Evolutionary conservation across 2,113 vertebrate species (phyloP), one percentile per base, ranked within the genome.

Genomic region (Scophthalmus maximus): DNA sequence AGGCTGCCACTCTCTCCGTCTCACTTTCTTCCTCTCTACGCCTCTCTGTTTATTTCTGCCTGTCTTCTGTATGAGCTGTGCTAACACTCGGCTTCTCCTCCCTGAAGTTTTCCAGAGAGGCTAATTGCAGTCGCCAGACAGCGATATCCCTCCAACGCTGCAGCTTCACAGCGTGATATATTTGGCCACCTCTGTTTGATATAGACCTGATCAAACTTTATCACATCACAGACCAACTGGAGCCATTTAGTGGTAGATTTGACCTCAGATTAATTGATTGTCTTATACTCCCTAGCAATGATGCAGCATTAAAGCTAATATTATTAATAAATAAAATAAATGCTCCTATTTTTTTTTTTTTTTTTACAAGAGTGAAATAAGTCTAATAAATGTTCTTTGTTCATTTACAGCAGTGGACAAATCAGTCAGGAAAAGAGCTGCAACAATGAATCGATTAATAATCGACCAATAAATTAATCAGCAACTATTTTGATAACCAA

Each of bases 31-130:
- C 58, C 73, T 30, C 75, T 64, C 73, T 51, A 66, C n/a, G 46
- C 38, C 62, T 58, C 65, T 69, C 73, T 59, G 36, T 78, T 79
- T 58, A 67, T 70, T 69, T 82, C 70, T 46, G 47, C 51, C 34
- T 55, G 69, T 90, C 88, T 71, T 81, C 73, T 70, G 59, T 57
- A 46, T 36, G 68, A 78, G 86, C 81, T 42, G 44, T 65, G 73
- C 76, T 73, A 62, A 81, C 79, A 82, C 78, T 82, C 87, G 81
- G 68, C 78, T 82, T 84, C 85, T 85, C 79, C 81, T 85, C 81
- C 86, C 79, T 76, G 57, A 81, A 78, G 79, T 85, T 68, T 64
- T 59, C 51, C 71, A 52, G 18, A 74, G 26, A 49, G 80, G 73
- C 82, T 84, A 73, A 88, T 86, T 82, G 82, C 71, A 61, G 76